Evolutionary conservation across 2,888 invertebrate species (phyloP), one percentile per base, ranked within the genome.

Genomic region (Diadromus collaris): DNA sequence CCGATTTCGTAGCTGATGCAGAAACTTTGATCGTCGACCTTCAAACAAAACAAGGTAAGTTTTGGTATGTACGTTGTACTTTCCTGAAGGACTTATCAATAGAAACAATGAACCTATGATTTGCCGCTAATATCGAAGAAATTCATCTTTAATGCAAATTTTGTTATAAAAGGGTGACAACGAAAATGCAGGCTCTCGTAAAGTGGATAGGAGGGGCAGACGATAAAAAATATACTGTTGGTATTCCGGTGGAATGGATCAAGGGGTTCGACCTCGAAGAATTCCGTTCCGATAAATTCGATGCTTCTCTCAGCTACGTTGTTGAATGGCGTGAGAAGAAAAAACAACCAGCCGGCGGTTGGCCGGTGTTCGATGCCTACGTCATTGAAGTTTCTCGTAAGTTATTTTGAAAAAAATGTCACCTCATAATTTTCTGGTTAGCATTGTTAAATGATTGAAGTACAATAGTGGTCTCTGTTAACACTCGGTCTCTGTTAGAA

Each of bases 171-270:
- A 46, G 44, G 24, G 21, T 46, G 44, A 6, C 68, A 54, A 13
- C 24, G 29, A 73, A 64, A 41, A 46, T 61, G 24, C 38, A 51
- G 10, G 76, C 76, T 24, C 38, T 68, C n/a, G 58, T 76, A 7
- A 58, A 68, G 27, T 76, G 61, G 76, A 60, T 76, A 13, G 76
- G 61, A 27, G 76, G 69, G 6, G 68, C 48, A 24, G 60, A 69
- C n/a, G 51, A 48, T 38, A 69, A 51, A 24, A 76, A 68, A 60
- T 68, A 46, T 19, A 68, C 75, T 6, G 32, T 44, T 19, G 76
- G 61, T n/a, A 48, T 76, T 6, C 76, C 69, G 21, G 19, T 68
- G 2, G 63, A 69, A n/a, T 76, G 67, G 68, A 76, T 76, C 16
- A 75, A 46, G 38, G 56, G 58, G 16, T 75, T 75, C 21, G 6